phyloP scores from a whole-genome alignment of 2,888 invertebrate species.

The Rhaphigaster nebulosa region DNA sequence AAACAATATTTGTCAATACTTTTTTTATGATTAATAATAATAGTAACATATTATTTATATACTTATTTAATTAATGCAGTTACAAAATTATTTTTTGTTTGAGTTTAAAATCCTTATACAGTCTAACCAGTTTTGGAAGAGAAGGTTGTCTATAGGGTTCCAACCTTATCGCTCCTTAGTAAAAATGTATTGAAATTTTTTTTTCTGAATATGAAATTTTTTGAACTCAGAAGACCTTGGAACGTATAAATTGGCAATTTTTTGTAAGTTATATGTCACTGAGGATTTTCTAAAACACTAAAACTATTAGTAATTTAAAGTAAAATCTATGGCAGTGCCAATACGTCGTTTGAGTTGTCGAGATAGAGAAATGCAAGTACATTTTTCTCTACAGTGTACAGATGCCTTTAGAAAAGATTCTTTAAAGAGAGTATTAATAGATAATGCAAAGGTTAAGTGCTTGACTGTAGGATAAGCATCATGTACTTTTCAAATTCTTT shows the following conservation, averaged over 20 bases:
- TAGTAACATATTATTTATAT: not conserved
- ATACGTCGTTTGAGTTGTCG: not conserved
- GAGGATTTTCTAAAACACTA: too few species aligned
- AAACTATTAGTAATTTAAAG: too few species aligned
- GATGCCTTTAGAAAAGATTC: not conserved
- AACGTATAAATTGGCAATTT: too few species aligned
- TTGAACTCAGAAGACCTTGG: too few species aligned
- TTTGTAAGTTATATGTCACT: too few species aligned
- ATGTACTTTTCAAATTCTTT: not conserved
- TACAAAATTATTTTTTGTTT: not conserved
- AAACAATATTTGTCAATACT: not conserved
- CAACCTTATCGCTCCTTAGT: not conserved
- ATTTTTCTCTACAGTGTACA: not conserved
- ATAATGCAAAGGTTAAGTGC: not conserved
- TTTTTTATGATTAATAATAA: too few species aligned
- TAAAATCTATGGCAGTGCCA: too few species aligned
- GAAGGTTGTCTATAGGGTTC: not conserved
- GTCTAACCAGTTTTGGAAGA: not conserved
- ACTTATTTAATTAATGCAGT: not conserved
- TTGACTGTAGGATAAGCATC: not conserved
- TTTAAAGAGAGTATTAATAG: conserved; percentile 4
- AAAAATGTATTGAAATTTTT: not conserved
- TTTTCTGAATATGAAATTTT: too few species aligned
- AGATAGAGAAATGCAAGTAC: not conserved
- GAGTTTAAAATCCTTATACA: not conserved